Percentiles rank a stretch among this genome's conserved stretches.
phyloP scores from a whole-genome alignment of 2,797 vertebrate species.

The Callimico goeldii region DNA sequence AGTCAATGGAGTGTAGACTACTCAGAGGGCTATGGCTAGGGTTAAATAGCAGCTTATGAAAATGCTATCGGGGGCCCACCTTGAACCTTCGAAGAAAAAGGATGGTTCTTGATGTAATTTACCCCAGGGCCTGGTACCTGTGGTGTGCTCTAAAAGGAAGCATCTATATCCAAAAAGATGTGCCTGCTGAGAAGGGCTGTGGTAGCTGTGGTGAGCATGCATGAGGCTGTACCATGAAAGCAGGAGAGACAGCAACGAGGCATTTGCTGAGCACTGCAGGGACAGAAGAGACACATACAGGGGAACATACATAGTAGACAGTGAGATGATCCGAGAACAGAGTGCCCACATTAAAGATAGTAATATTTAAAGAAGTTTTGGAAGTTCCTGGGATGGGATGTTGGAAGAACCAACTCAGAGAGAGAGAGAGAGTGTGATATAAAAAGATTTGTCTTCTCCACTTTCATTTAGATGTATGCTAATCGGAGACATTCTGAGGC shows the following conservation, averaged over 20 bases:
- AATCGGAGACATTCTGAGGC: neutral
- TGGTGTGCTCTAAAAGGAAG: neutral
- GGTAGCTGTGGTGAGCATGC: accelerated
- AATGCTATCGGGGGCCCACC: neutral
- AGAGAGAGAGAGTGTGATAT: no score
- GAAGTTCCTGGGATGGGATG: neutral
- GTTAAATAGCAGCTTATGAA: neutral
- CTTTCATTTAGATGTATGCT: neutral
- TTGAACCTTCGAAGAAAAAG: neutral
- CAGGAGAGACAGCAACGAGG: accelerated
- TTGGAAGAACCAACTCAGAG: neutral
- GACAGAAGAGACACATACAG: neutral
- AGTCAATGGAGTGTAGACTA: neutral
- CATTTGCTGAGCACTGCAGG: neutral
- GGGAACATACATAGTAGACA: neutral
- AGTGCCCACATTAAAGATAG: neutral
- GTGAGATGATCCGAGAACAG: neutral
- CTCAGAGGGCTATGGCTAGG: neutral
- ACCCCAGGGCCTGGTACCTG: neutral
- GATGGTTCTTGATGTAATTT: neutral
- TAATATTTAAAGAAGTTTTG: neutral
- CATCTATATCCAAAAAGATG: neutral
- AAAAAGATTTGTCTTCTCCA: neutral
- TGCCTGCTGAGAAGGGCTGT: neutral
- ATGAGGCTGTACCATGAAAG: neutral